phyloP scores from a whole-genome alignment of 2,797 vertebrate species.

The Argyrosomus regius region DNA sequence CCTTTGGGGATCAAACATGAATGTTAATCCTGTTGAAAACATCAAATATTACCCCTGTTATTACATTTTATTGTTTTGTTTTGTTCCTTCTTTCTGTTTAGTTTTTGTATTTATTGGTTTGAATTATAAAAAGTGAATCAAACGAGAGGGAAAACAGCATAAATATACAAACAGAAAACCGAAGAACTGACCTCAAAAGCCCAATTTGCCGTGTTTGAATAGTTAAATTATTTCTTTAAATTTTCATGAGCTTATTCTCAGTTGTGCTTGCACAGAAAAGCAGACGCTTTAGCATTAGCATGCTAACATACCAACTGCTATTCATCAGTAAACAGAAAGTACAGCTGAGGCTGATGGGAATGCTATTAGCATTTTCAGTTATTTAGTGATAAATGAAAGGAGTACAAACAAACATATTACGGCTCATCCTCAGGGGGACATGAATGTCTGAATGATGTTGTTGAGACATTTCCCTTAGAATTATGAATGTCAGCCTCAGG shows the following conservation, averaged over 20 bases:
- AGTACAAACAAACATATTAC: too few species aligned
- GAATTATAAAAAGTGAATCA: background rate
- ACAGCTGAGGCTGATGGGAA: too few species aligned
- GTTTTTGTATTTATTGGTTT: background rate
- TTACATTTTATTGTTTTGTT: background rate
- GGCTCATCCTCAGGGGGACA: too few species aligned
- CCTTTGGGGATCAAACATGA: background rate
- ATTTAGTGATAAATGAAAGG: too few species aligned
- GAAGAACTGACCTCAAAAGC: background rate
- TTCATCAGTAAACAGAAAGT: background rate
- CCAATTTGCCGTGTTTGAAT: too few species aligned
- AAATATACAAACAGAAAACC: background rate
- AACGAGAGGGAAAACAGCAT: background rate
- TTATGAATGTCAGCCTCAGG: too few species aligned
- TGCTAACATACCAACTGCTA: background rate
- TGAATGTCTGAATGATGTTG: too few species aligned
- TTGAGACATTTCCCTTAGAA: too few species aligned
- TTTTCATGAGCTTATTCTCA: background rate
- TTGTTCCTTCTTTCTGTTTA: background rate
- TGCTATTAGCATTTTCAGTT: too few species aligned
- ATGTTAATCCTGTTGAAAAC: background rate
- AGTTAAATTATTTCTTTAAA: background rate
- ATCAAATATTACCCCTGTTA: background rate
- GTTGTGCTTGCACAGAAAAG: background rate
- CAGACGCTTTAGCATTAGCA: background rate